Evolutionary conservation across 2,113 vertebrate species (phyloP), one percentile per base, ranked within the genome.

Genomic region (Junco hyemalis): DNA sequence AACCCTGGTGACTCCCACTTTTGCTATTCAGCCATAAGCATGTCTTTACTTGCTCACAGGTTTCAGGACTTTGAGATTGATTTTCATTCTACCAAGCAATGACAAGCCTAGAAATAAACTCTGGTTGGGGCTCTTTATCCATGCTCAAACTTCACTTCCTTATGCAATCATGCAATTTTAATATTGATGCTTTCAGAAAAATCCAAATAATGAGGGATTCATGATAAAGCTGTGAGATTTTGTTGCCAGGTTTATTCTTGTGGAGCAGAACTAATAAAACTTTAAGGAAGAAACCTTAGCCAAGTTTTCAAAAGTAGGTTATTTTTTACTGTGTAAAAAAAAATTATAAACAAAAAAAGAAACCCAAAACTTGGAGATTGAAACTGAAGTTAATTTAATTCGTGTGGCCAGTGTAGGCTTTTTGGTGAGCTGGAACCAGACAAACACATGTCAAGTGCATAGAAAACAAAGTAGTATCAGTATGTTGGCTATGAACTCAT

Each of bases 201-300:
- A 59, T 88, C 69, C 38, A 88, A 56, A 90, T 81, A 88, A 94
- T 36, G 64, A 93, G 33, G 44, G 80, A 90, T 88, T 92, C 80
- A 60, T 3, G 24, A 68, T 56, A 81, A 93, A 93, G 57, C 79
- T 85, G 36, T 65, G 82, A 94, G 90, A 65, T 86, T 92, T 77
- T 73, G 33, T 84, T 92, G 83, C 94, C 86, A 88, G 77, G 54
- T 88, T 96, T 86, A 71, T 71, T 91, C 60, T 84, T 64, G 76
- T 4, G 1, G n/a, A 91, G 51, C 72, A 94, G 60, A 96, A 78
- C 88, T 93, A 94, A 96, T 95, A 95, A 94, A 93, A 96, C 60
- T 94, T 95, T 83, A 83, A 86, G 60, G 86, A 92, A 86, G 76
- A 77, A 83, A 38, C 51, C 36, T 71, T 88, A 88, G 88, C 96